Conservation (phyloP, 2,888 invertebrate species). For the Napeogenes sylphis region DNA sequence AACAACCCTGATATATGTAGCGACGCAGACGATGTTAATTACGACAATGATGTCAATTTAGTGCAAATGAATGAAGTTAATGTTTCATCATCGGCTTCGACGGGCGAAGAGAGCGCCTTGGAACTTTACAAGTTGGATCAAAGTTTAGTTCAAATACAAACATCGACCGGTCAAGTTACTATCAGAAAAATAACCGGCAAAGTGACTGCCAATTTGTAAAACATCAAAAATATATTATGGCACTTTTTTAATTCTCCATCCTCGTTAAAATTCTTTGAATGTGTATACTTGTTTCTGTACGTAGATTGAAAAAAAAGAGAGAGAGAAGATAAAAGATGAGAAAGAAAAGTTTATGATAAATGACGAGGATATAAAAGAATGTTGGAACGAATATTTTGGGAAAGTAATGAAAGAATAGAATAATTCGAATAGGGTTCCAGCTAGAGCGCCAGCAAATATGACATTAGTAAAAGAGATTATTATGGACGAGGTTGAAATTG, state of each 20-base stretch:
- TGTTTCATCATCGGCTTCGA: constrained; percentile 40
- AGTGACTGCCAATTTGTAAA: constrained; percentile 58
- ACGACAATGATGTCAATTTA: constrained; percentile 46
- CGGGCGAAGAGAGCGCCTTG: constrained; percentile 46
- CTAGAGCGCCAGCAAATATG: too few species aligned
- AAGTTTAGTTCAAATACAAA: constrained; percentile 57
- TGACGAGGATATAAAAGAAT: too few species aligned
- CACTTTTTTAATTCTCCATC: constrained; percentile 1
- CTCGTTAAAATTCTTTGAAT: too few species aligned
- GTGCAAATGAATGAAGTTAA: constrained; percentile 53
- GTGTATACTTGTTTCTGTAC: too few species aligned
- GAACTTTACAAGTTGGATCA: constrained; percentile 60
- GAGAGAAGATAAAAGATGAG: too few species aligned
- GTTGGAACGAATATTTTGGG: too few species aligned
- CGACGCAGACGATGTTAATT: constrained; percentile 31
- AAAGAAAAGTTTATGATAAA: too few species aligned
- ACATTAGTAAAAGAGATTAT: too few species aligned
- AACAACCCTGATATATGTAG: constrained; percentile 38
- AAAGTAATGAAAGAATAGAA: too few species aligned
- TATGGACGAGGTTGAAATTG: too few species aligned
- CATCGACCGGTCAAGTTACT: constrained; percentile 50
- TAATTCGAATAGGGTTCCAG: too few species aligned
- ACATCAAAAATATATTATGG: constrained; percentile 14
- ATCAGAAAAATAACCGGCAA: constrained; percentile 62
- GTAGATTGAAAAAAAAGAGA: too few species aligned